Evolutionary conservation across 2,888 invertebrate genomes (phyloP).

Genomic region (Lepas anatifera): DNA sequence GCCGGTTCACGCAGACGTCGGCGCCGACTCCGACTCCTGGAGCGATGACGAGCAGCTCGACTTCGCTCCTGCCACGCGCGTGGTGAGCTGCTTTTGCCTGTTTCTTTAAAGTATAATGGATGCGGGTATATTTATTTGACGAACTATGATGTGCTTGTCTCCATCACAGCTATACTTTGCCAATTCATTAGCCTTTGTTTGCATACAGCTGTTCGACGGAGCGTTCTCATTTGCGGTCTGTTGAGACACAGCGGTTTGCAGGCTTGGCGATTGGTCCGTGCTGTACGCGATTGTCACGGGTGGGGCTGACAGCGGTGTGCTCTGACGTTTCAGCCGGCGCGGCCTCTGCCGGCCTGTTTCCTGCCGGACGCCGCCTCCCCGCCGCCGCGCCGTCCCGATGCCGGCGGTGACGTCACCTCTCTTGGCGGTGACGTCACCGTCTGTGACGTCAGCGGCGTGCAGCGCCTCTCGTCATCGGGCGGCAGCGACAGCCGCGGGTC

Average conservation of each 20-base stretch:
- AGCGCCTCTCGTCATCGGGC: background rate
- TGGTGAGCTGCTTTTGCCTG: no score
- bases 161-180: no score
- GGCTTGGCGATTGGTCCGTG: no score
- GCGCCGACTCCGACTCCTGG: background rate
- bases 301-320: no score
- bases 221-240: no score
- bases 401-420: background rate
- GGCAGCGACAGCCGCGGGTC: background rate
- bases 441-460: background rate
- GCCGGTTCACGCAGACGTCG: background rate
- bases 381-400: background rate
- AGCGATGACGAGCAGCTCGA: background rate
- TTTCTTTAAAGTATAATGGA: no score
- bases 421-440: background rate
- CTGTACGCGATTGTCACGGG: no score
- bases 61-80: background rate
- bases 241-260: no score
- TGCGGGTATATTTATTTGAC: no score
- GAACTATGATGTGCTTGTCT: no score
- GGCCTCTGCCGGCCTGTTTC: background rate
- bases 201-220: no score
- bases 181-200: no score
- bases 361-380: background rate
- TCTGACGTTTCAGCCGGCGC: background rate